Evolutionary conservation across 2,888 invertebrate genomes (phyloP), one percentile per base, ranked within the genome.

Genomic region (Troides oblongomaculatus): DNA sequence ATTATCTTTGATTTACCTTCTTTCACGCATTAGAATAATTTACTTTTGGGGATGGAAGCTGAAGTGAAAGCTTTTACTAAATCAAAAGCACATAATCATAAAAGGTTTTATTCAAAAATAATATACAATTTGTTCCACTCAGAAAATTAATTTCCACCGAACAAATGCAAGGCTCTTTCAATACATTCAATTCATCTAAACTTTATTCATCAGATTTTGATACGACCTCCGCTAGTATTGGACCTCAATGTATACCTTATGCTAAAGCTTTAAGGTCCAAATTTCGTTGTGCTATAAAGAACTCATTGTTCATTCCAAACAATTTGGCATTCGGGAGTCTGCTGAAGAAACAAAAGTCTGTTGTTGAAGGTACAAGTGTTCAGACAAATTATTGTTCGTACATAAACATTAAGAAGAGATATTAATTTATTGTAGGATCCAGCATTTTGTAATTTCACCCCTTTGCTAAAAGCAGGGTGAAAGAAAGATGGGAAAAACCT

Each of bases 271-370:
- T 53, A 53, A 53, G 53, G 17, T 53, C n/a, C n/a, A 53, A 53
- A 53, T 53, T 53, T n/a, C 17, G 6, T n/a, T 53, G 53, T 5
- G 10, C 6, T 6, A n/a, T 17, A 10, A 18, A 17, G 18, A 53
- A 17, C 1, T 53, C n/a, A 53, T 53, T 53, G n/a, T 53, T 53
- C 53, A 53, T 53, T 53, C 53, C 53, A 6, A 53, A 53, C 53
- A 53, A 53, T 53, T n/a, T 53, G 53, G 53, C 53, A 17, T 53
- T 53, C 53, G n/a, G n/a, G n/a, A 53, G 53, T 53, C 53, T 53
- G 53, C n/a, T 53, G 17, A 53, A 53, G 53, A 53, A 63, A 53
- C 53, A 63, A 63, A 63, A n/a, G n/a, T 53, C 53, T 53, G 53
- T 53, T n/a, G 53, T 53, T 53, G 53, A 53, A 39, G 39, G 39